Percentiles rank a stretch among this genome's conserved stretches.
Conservation (phyloP, 2,888 invertebrate genomes). For the Lochmaea capreae region DNA sequence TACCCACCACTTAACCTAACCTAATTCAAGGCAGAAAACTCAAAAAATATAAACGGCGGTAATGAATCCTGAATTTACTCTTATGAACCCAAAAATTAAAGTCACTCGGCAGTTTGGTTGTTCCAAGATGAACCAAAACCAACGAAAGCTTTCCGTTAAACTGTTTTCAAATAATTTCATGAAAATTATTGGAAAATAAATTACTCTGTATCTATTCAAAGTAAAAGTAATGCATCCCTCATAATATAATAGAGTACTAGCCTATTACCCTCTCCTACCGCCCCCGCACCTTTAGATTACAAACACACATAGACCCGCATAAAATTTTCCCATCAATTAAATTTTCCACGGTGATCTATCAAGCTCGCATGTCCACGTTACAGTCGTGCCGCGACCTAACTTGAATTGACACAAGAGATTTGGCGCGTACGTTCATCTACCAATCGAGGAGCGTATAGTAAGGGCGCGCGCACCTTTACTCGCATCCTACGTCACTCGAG, state of each 20-base stretch:
- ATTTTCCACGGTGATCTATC: conserved; percentile 45
- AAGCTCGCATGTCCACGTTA: conserved; percentile 50
- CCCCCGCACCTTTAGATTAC: conserved; percentile 7
- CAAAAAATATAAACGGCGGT: too few relatives aligned
- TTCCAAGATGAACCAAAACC: too few relatives aligned
- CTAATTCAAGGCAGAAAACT: too few relatives aligned
- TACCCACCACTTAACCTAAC: too few relatives aligned
- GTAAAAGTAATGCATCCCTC: too few relatives aligned
- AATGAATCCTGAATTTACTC: too few relatives aligned
- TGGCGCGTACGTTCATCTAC: conserved; percentile 59
- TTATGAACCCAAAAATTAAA: too few relatives aligned
- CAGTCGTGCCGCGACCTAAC: conserved; percentile 20
- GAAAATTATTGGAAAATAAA: too few relatives aligned
- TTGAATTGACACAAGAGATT: conserved; percentile 56
- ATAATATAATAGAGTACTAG: not conserved
- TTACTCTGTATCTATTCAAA: too few relatives aligned
- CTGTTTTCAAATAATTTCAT: too few relatives aligned
- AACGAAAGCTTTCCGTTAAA: too few relatives aligned
- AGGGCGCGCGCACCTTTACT: conserved; percentile 50
- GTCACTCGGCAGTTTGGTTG: too few relatives aligned
- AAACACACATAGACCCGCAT: conserved; percentile 24
- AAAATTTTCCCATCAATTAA: conserved; percentile 38
- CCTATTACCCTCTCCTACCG: not conserved
- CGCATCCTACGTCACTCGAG: conserved; percentile 48
- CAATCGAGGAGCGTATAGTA: conserved; percentile 52